Evolutionary conservation across 2,797 vertebrate species (phyloP), one percentile per base, ranked within the genome.

Genomic region (Scolopax bukidnonensis): DNA sequence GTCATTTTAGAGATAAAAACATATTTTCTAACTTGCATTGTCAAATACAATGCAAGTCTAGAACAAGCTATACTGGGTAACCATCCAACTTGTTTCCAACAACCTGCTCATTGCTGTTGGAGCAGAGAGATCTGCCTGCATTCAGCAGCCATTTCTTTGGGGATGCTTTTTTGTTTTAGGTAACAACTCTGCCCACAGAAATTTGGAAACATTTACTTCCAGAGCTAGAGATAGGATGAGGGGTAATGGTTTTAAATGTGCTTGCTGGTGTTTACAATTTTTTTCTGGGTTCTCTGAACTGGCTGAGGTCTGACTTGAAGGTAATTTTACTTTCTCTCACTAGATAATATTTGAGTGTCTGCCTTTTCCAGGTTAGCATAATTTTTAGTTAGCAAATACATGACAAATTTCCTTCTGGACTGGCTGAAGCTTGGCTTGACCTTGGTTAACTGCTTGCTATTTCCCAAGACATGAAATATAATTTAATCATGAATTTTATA

Each of bases 401-500:
- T 17, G 36, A 40, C 13, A 74, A 45, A 68, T 86, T 88, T 91
- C 41, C 43, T 68, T 30, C 43, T 59, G 76, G 69, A 64, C 43
- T 64, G 67, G 33, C 69, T 93, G 75, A 71, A 90, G 56, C 23
- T 12, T 60, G 63, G 3, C 14, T 61, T 86, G 75, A 89, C 71
- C 80, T 94, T 76, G 43, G 59, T 74, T 93, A 93, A 92, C 60
- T 36, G 41, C 92, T 94, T 90, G 73, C 41, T 93, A 11, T 93
- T 82, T 94, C 75, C 69, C 61, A 79, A 65, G 89, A 48, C 6
- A 6, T 8, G 12, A 76, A 77, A 38, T 86, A 53, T 80, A 82
- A 92, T 95, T 96, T 93, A 96, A 94, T 97, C 11, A 95, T 90
- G 69, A 91, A 77, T 90, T 92, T 87, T 94, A 74, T 93, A 87